These are phyloP conservation scores for Neodontobutis hainanensis DNA, from an alignment of 2,113 vertebrate genomes.

Conservation along the genomic window DNA sequence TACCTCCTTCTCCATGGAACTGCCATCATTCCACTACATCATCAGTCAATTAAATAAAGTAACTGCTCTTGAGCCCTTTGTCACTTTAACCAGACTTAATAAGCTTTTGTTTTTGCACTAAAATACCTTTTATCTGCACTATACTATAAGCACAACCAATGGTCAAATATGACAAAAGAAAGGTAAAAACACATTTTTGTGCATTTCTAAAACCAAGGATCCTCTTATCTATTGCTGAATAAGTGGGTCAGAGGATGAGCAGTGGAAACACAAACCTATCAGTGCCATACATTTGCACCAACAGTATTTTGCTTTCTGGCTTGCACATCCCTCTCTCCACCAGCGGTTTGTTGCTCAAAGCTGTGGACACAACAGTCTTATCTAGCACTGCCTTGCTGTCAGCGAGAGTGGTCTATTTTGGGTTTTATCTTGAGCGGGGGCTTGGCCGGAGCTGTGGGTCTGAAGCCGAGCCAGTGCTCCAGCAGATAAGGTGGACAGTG, in stretches of 20 bases:
- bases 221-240: slow-evolving; percentile 49
- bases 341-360: slow-evolving; percentile 41
- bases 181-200: slow-evolving; percentile 6
- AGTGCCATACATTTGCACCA: slow-evolving; percentile 8
- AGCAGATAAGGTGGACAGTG: slow-evolving; percentile 76
- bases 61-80: too few species aligned
- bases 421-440: slow-evolving; percentile 75
- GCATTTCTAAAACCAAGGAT: slow-evolving; percentile 27
- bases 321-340: slow-evolving; percentile 1
- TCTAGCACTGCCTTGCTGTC: slow-evolving; percentile 69
- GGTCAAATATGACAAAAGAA: slow-evolving; percentile 32
- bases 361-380: slow-evolving; percentile 72
- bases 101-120: too few species aligned
- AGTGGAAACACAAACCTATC: slow-evolving; percentile 13
- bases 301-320: slow-evolving; percentile 21
- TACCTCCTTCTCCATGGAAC: too few species aligned
- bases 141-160: slow-evolving; percentile 62
- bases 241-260: slow-evolving; percentile 46
- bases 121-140: too few species aligned
- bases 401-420: slow-evolving; percentile 73
- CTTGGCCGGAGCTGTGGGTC: slow-evolving; percentile 59
- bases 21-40: too few species aligned
- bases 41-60: too few species aligned
- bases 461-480: slow-evolving; percentile 56
- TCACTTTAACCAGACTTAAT: too few species aligned